These are phyloP conservation scores for Tetramorium bicarinatum DNA, from an alignment of 2,888 invertebrate species.

Conservation along the genomic window DNA sequence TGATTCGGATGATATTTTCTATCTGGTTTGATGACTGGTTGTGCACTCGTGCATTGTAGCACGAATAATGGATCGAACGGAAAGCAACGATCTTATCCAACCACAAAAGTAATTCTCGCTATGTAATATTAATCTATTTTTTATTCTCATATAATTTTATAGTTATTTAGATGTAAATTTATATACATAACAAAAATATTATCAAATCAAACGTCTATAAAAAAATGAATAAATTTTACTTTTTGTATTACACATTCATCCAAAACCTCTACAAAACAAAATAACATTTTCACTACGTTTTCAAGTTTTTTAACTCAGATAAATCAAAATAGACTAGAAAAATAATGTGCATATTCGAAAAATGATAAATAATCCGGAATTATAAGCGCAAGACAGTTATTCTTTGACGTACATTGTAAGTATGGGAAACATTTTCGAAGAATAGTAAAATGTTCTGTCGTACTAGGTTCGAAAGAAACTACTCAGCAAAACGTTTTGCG, in stretches of 20 bases:
- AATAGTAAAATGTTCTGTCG: neutral
- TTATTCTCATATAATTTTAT: neutral
- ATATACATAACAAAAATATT: neutral
- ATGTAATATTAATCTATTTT: constrained; percentile 6
- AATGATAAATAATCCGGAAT: neutral
- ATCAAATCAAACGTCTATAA: neutral
- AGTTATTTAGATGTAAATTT: constrained; percentile 4
- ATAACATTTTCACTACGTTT: neutral
- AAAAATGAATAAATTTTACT: neutral
- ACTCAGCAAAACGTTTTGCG: neutral
- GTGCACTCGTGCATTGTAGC: constrained; percentile 7
- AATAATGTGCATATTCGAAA: neutral
- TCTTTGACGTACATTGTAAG: too few species aligned
- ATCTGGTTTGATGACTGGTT: constrained; percentile 19
- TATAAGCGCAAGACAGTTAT: neutral
- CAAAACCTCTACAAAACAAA: neutral
- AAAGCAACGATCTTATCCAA: constrained; percentile 7
- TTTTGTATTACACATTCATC: neutral
- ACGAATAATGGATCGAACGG: constrained; percentile 18
- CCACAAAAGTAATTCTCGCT: neutral
- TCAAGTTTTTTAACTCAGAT: neutral
- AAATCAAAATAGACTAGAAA: neutral
- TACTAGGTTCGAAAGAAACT: neutral
- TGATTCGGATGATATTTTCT: constrained; percentile 38
- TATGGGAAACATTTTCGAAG: too few species aligned